Evolutionary conservation across 2,113 vertebrate genomes (phyloP).

Genomic region (Brachypteracias leptosomus): DNA sequence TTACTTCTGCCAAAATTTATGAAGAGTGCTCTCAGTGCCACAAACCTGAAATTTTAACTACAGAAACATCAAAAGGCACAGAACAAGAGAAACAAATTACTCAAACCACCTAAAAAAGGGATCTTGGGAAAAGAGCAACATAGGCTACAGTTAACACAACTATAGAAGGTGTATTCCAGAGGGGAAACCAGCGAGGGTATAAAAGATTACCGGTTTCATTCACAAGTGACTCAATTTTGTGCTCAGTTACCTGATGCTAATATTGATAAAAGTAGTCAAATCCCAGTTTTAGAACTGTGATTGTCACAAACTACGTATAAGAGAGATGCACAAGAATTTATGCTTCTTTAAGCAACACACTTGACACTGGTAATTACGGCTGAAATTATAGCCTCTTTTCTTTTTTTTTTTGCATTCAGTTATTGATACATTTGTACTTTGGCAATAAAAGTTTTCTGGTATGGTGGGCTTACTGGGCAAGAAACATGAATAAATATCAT

Average conservation of each 20-base stretch:
- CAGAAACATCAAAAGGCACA: not conserved
- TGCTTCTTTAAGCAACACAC: not conserved
- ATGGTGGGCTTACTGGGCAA: fast-evolving
- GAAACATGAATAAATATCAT: not conserved
- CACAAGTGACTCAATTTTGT: not conserved
- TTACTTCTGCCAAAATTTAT: not conserved
- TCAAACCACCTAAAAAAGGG: fast-evolving
- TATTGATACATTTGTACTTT: not conserved
- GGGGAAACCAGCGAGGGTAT: not conserved
- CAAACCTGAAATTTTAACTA: not conserved
- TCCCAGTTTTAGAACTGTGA: not conserved
- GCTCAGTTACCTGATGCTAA: not conserved
- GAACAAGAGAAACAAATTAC: not conserved
- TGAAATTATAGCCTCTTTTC: not conserved
- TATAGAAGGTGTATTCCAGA: not conserved
- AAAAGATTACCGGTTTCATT: not conserved
- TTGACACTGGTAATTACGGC: not conserved
- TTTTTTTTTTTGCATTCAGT: not conserved
- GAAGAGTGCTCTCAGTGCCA: not conserved
- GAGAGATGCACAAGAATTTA: not conserved
- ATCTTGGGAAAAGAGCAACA: not conserved
- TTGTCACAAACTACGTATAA: not conserved
- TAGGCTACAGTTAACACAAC: not conserved
- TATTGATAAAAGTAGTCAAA: not conserved
- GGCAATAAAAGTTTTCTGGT: not conserved